Evolutionary conservation across 2,797 vertebrate species (phyloP), one percentile per base, ranked within the genome.

Genomic region (Xyrichtys novacula): DNA sequence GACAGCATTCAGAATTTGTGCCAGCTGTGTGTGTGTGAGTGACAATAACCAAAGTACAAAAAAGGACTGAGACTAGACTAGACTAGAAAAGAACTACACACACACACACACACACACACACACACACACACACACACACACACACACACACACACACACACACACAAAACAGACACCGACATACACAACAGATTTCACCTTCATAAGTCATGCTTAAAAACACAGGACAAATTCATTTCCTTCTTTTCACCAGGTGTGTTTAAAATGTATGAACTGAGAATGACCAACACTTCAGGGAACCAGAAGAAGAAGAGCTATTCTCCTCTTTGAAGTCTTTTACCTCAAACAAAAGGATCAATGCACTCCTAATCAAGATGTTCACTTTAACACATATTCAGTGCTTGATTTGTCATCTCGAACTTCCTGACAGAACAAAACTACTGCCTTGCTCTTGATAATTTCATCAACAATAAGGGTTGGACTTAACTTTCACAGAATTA

Each of bases 11-110:
- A 49, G 53, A 8, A 10, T 43, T 60, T 56, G 60, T 54, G 69
- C 74, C 81, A 65, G 65, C 63, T 29, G 72, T 34, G 7, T 34
- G 56, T 47, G 39, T 2, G 34, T 69, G 65, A 71, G 72, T 54
- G 77, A 80, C 67, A 56, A 42, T 71, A n/a, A 50, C n/a, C n/a
- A n/a, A n/a, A n/a, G n/a, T n/a, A n/a, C n/a, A n/a, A n/a, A n/a
- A n/a, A n/a, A n/a, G n/a, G n/a, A n/a, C 39, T 7, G 54, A 54
- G 29, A 64, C 28, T 40, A 48, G 49, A 34, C 42, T 44, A 47
- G 66, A 36, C 34, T 8, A 40, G 36, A 7, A 2, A 9, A 2
- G 31, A 15, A 40, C 36, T 28, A 16, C 26, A 43, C 26, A 56
- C 16, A 3, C 29, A 60, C 22, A 59, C 11, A 34, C 3, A 38